Evolutionary conservation across 2,797 vertebrate species (phyloP).

Genomic region (Ispidina picta): DNA sequence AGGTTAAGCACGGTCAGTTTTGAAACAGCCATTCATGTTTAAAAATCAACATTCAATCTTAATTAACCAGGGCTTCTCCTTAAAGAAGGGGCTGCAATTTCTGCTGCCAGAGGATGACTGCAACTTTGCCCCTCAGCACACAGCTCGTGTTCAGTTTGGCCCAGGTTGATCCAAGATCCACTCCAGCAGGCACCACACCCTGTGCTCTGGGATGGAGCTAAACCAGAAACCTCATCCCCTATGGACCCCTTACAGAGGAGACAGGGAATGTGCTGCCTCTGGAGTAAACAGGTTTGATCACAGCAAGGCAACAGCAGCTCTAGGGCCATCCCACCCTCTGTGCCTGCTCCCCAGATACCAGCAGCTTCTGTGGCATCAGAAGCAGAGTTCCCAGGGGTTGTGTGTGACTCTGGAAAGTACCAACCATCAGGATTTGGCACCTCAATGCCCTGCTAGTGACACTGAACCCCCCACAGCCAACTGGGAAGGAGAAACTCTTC

Average conservation of each 20-base stretch:
- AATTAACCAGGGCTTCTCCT: neutral
- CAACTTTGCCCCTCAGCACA: neutral
- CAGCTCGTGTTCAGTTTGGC: neutral
- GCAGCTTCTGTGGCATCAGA: neutral
- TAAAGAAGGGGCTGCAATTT: neutral
- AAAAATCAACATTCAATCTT: neutral
- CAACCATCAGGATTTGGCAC: neutral
- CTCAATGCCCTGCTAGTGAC: neutral
- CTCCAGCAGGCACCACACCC: neutral
- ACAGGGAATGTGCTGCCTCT: neutral
- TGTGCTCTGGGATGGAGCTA: neutral
- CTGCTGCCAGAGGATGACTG: neutral
- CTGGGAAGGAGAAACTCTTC: neutral
- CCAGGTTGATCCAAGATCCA: neutral
- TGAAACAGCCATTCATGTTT: neutral
- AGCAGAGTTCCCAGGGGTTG: neutral
- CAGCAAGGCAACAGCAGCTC: neutral
- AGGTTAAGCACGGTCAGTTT: neutral
- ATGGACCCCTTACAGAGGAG: neutral
- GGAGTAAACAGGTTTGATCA: neutral
- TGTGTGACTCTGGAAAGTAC: neutral
- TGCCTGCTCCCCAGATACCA: neutral
- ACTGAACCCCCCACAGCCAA: neutral
- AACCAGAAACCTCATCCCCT: neutral
- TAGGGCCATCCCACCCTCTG: neutral